These are phyloP conservation scores for Cherax destructor DNA, from an alignment of 1,140 invertebrate species.

Conservation along the genomic window DNA sequence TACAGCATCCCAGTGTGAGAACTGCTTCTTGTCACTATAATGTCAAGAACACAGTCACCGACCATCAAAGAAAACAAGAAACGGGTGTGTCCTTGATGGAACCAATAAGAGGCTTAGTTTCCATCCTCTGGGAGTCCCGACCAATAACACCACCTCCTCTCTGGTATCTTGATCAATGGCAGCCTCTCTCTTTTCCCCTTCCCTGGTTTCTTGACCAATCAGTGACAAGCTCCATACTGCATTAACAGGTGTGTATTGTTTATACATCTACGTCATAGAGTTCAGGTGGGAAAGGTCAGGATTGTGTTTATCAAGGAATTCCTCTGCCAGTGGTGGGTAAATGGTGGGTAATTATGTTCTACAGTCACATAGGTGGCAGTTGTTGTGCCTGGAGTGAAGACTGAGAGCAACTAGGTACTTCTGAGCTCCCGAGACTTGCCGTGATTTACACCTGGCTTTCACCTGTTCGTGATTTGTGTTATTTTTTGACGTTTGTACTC, in stretches of 20 bases:
- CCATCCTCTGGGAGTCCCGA: background rate
- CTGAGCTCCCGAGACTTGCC: background rate
- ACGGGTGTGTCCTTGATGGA: background rate
- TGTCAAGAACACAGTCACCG: background rate
- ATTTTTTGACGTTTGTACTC: too few relatives aligned
- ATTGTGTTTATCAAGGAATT: background rate
- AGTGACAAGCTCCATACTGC: background rate
- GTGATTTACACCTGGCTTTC: background rate
- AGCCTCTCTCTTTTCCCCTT: background rate
- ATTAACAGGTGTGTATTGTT: background rate
- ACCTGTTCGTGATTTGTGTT: background rate
- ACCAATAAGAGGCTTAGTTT: background rate
- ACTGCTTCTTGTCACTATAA: background rate
- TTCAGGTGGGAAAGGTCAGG: constrained; percentile 4
- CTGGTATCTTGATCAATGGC: background rate
- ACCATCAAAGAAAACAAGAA: background rate
- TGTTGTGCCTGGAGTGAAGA: background rate
- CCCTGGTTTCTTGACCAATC: constrained; percentile 8
- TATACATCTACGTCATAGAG: constrained; percentile 36
- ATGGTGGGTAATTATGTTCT: background rate
- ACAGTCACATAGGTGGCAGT: background rate
- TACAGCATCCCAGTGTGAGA: too few relatives aligned
- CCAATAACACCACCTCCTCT: background rate
- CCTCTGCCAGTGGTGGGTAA: background rate
- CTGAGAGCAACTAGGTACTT: background rate